A percentile compares a stretch with the other conserved stretches of the same genome.
These are phyloP conservation scores for Melanerpes aurifrons DNA, from an alignment of 2,113 vertebrate genomes.

Conservation along the genomic window DNA sequence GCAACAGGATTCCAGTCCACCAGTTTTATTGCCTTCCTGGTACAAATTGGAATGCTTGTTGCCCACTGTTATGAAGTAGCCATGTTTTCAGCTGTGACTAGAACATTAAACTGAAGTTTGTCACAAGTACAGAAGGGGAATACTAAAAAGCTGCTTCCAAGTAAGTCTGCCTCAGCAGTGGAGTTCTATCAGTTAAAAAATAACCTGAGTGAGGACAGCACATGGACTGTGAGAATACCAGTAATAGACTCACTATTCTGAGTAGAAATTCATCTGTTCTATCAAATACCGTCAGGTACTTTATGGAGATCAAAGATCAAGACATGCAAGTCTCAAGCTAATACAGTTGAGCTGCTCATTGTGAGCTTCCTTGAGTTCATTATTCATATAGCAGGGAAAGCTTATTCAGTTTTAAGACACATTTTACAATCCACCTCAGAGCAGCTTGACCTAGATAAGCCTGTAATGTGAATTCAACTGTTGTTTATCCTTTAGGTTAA, in stretches of 20 bases:
- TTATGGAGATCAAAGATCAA: conserved; percentile 9
- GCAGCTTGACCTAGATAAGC: conserved; percentile 10
- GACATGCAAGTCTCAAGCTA: not conserved
- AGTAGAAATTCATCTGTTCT: not conserved
- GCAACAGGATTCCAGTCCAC: not conserved
- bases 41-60: not conserved
- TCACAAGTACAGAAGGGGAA: not conserved
- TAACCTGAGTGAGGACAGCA: conserved; percentile 27
- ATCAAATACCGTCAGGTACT: not conserved
- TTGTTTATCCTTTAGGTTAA: conserved; percentile 32
- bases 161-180: not conserved
- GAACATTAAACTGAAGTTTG: not conserved
- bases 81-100: not conserved
- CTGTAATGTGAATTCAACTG: not conserved
- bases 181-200: not conserved
- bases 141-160: not conserved
- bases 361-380: not conserved
- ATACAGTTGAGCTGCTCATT: not conserved
- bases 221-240: not conserved
- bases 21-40: not conserved
- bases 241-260: not conserved
- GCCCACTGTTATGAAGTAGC: not conserved
- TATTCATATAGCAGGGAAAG: conserved; percentile 17
- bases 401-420: conserved; percentile 21
- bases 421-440: not conserved